These are phyloP conservation scores for Bettongia penicillata DNA, from an alignment of 2,113 vertebrate species.

Conservation along the genomic window DNA sequence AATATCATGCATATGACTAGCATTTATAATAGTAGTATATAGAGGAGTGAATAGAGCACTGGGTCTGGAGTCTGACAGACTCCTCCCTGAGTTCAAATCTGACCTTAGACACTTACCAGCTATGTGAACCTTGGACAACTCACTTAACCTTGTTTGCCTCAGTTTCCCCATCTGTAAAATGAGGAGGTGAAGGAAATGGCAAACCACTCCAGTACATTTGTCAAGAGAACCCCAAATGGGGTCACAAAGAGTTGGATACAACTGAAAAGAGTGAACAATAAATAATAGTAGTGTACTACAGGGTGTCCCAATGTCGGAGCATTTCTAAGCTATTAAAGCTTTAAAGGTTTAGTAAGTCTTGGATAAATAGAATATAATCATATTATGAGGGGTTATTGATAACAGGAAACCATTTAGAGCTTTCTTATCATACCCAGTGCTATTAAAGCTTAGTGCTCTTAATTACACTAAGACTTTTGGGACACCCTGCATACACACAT, in stretches of 20 bases:
- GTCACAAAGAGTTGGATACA: background rate
- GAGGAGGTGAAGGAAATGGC: background rate
- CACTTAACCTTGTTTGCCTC: background rate
- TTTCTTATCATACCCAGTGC: background rate
- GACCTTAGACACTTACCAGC: background rate
- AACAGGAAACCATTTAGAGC: background rate
- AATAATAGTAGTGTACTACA: too few relatives aligned
- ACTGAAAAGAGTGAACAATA: too few relatives aligned
- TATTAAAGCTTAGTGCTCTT: background rate
- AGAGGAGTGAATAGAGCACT: background rate
- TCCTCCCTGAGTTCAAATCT: background rate
- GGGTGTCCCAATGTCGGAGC: background rate
- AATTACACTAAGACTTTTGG: background rate
- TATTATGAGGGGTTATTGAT: background rate
- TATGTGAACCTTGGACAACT: background rate
- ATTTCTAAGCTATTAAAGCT: background rate
- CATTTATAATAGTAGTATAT: background rate
- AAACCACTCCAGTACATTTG: background rate
- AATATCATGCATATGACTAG: background rate
- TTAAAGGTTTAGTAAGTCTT: background rate
- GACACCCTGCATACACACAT: background rate
- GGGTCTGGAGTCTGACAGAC: background rate
- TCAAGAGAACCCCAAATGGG: background rate
- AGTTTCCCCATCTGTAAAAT: background rate
- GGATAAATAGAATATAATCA: background rate